phyloP scores from a whole-genome alignment of 2,797 vertebrate genomes.

The Sandelia bainsii region DNA sequence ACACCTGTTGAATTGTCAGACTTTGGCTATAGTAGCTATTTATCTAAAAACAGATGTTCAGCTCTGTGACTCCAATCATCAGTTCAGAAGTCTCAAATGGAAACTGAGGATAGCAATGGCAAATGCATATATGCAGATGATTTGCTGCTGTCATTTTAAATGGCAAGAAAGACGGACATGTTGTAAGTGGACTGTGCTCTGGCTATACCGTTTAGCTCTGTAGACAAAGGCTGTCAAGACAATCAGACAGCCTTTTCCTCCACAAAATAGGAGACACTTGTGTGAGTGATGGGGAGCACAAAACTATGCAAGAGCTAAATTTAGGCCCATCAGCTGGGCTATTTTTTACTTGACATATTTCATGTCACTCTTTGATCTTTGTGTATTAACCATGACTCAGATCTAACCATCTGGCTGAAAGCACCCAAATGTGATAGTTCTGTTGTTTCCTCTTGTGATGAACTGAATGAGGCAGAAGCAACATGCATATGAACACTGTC shows the following conservation, averaged over 20 bases:
- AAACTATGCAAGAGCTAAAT: slow-evolving; percentile 49
- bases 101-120: slow-evolving; percentile 4
- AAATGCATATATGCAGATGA: neutral
- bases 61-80: neutral
- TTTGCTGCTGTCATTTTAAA: neutral
- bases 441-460: slow-evolving; percentile 42
- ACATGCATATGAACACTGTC: slow-evolving; percentile 40
- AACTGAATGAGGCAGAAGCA: slow-evolving; percentile 50
- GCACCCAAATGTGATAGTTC: slow-evolving; percentile 29
- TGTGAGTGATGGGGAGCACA: slow-evolving; percentile 51
- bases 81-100: neutral
- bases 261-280: slow-evolving; percentile 29
- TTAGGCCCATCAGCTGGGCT: slow-evolving; percentile 46
- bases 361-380: slow-evolving; percentile 55
- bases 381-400: slow-evolving; percentile 50
- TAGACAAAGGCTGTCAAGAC: slow-evolving; percentile 21
- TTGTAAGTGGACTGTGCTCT: neutral
- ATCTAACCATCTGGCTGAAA: slow-evolving; percentile 29
- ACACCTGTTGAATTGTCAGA: neutral
- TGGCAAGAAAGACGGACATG: slow-evolving; percentile 1
- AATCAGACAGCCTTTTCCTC: slow-evolving; percentile 46
- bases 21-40: neutral
- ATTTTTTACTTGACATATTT: slow-evolving; percentile 61
- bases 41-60: neutral
- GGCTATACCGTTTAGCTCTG: neutral